Base-by-base conservation (phyloP, 2,888 invertebrate species). In the Pimpla rufipes region DNA sequence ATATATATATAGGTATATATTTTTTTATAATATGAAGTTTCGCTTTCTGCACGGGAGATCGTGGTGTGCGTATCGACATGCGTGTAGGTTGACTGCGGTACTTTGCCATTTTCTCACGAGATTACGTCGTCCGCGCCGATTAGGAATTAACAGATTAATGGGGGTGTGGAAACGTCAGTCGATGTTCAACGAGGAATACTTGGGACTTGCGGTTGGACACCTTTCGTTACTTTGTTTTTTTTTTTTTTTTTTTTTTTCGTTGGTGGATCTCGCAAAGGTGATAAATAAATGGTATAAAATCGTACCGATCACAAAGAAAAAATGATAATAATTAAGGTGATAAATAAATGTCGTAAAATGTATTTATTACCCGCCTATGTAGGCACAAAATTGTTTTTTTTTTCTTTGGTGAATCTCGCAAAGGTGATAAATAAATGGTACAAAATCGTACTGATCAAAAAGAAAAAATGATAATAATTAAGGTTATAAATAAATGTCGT, bases 71-170 rank as follows among this genome's bases (percentile, higher is more conserved):
- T 18, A 68, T 21, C 47, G 40, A 42, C 29, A 23, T 68, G 78
- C 59, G 77, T 52, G 47, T 52, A 52, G 42, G 77, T 74, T 67
- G 42, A 42, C 59, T 16, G 21, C 40, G 21, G 18, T 29, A 29
- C 29, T 5, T 82, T 37, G 45, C 50, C 52, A 78, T 82, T 62
- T 82, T 82, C 81, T 68, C 73, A 78, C 77, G 74, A 42, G 57
- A 82, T 74, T 35, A 59, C n/a, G n/a, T 59, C 64, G 50, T 55
- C 52, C 23, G 40, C 45, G 37, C 18, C 45, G 52, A 78, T 78
- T 68, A 52, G 62, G 59, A 45, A 70, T 35, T 47, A 71, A 62
- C 16, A 16, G 35, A 73, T 73, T 59, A 67, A 77, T 23, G 55
- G n/a, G 8, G 18, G 13, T 23, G 7, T 21, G 1, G 18, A 21